Conservation (phyloP, 2,797 vertebrate species). For the Acipenser oxyrinchus region DNA sequence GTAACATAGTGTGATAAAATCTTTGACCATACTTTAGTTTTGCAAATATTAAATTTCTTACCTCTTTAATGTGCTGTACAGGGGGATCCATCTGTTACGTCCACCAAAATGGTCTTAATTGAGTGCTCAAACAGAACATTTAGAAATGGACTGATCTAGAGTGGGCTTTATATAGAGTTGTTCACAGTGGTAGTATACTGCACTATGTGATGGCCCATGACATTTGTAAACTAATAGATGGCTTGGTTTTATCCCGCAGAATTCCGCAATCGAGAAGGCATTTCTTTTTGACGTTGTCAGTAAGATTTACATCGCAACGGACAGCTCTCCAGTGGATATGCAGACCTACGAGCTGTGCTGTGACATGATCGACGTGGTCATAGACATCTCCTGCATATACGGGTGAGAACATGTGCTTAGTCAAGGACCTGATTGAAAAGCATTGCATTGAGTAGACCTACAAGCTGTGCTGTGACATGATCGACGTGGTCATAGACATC, state of each 20-base stretch:
- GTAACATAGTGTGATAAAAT: too few species aligned
- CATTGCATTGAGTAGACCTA: conserved; percentile 62
- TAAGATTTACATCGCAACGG: conserved; percentile 85
- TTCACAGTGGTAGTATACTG: too few species aligned
- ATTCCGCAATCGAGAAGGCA: conserved; percentile 73
- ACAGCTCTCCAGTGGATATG: conserved; percentile 88
- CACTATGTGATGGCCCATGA: too few species aligned
- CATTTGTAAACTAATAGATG: too few species aligned
- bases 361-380: conserved; percentile 89
- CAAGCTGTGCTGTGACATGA: conserved; percentile 88
- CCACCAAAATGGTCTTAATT: too few species aligned
- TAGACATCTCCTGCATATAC: conserved; percentile 90
- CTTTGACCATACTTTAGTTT: too few species aligned
- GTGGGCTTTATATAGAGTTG: too few species aligned
- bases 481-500: conserved; percentile 87
- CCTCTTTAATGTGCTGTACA: too few species aligned
- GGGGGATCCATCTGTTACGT: too few species aligned
- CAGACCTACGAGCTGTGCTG: conserved; percentile 88
- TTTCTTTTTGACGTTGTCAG: conserved; percentile 76
- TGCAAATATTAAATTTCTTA: too few species aligned
- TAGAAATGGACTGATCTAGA: too few species aligned
- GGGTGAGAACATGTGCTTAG: conserved; percentile 61
- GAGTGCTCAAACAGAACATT: too few species aligned
- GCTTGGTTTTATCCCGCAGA: conserved; percentile 36
- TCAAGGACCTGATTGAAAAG: conserved; percentile 5